Percentiles rank a stretch among this genome's conserved stretches.
Conservation (phyloP, 2,797 vertebrate species). For the Lacerta agilis region DNA sequence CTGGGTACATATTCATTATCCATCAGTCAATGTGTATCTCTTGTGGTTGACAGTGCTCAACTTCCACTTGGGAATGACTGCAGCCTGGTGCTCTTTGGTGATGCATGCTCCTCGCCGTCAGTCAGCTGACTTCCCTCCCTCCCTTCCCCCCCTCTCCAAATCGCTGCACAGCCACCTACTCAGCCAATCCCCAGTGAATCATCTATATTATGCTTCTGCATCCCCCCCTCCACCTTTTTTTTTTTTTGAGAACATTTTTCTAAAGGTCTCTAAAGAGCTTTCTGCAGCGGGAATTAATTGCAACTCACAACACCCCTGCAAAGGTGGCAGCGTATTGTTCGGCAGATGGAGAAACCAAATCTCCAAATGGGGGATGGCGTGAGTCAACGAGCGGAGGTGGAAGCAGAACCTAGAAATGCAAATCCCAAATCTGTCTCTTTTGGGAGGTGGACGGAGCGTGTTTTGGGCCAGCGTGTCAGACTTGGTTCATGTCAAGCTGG, state of each 20-base stretch:
- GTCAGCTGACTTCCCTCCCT: fast-evolving
- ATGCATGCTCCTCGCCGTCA: neutral
- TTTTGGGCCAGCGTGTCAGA: neutral
- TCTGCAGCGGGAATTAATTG: neutral
- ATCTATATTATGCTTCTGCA: neutral
- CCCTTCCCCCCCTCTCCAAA: neutral
- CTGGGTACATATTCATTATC: neutral
- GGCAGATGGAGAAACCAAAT: constrained; percentile 22
- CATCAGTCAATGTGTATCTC: neutral
- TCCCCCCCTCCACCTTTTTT: too few relatives aligned
- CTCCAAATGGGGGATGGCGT: neutral
- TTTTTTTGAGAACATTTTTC: neutral
- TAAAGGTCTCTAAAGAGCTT: constrained; percentile 21
- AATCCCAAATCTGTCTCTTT: neutral
- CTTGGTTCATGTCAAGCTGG: neutral
- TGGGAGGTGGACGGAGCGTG: neutral
- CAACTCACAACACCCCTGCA: neutral
- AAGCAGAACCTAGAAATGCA: neutral
- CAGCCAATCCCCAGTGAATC: neutral
- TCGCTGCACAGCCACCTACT: neutral
- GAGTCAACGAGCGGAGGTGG: neutral
- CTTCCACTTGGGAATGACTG: neutral
- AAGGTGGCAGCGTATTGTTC: neutral
- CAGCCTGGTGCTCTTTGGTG: neutral
- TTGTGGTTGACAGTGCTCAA: neutral